These are phyloP conservation scores for Tipula vernalis DNA, from an alignment of 2,888 invertebrate species.

Conservation along the genomic window DNA sequence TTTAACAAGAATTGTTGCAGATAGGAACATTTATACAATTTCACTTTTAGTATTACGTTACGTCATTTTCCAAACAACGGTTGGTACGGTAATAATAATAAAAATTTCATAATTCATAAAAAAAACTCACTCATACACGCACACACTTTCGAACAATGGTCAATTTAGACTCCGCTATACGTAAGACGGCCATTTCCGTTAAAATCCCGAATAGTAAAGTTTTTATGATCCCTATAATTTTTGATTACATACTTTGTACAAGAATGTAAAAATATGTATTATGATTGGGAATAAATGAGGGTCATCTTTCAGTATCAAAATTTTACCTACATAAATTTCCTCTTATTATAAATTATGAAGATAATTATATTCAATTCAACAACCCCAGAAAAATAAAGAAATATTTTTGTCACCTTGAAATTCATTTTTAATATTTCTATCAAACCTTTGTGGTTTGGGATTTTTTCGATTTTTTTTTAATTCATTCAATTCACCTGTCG, in stretches of 20 bases:
- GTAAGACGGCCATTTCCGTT: too few relatives aligned
- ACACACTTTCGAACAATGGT: too few relatives aligned
- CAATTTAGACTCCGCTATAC: too few relatives aligned
- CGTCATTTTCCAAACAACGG: too few relatives aligned
- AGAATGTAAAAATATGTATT: not conserved
- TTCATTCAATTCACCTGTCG: not conserved
- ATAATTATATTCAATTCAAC: not conserved
- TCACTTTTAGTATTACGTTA: too few relatives aligned
- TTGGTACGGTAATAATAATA: too few relatives aligned
- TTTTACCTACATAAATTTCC: not conserved
- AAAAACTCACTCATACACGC: too few relatives aligned
- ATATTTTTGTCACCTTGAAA: not conserved
- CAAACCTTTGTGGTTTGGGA: not conserved
- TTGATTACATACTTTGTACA: not conserved
- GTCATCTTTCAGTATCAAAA: not conserved
- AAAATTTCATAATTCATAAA: too few relatives aligned
- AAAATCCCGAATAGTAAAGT: too few relatives aligned
- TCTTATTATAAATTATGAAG: not conserved
- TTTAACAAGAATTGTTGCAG: too few relatives aligned
- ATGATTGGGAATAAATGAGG: not conserved
- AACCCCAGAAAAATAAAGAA: not conserved
- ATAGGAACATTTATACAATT: too few relatives aligned
- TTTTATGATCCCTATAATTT: too few relatives aligned
- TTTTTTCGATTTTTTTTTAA: not conserved
- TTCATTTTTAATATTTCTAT: not conserved